Conservation (phyloP, 2,113 vertebrate genomes). For the pig (Sus scrofa) region DNA sequence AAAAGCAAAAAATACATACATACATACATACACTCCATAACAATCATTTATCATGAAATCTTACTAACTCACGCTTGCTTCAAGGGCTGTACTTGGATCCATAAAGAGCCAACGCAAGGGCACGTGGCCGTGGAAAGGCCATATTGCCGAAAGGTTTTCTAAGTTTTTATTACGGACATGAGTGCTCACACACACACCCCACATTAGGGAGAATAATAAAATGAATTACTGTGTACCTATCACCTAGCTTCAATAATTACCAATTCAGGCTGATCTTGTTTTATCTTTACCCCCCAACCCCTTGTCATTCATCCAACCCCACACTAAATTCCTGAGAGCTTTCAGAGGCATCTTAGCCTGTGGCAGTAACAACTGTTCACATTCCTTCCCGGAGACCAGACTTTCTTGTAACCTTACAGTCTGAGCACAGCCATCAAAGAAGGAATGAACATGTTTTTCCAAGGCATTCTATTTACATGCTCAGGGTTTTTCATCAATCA, state of each 20-base stretch:
- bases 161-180: conserved; percentile 3
- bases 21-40: conserved; percentile 24
- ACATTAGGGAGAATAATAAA: background rate
- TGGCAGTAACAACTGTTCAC: background rate
- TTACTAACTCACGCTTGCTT: background rate
- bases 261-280: background rate
- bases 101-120: background rate
- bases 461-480: background rate
- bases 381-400: background rate
- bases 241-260: background rate
- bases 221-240: background rate
- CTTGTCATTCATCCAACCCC: background rate
- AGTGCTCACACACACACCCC: conserved; percentile 41
- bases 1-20: too few relatives aligned
- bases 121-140: background rate
- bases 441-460: conserved; percentile 13
- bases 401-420: background rate
- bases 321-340: background rate
- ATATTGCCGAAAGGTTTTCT: background rate
- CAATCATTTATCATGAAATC: background rate
- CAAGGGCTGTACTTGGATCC: background rate
- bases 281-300: background rate
- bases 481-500: background rate
- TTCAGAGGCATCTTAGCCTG: conserved; percentile 31
- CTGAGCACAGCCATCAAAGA: background rate